phyloP scores from a whole-genome alignment of 2,797 vertebrate genomes.

The Chelonia mydas region DNA sequence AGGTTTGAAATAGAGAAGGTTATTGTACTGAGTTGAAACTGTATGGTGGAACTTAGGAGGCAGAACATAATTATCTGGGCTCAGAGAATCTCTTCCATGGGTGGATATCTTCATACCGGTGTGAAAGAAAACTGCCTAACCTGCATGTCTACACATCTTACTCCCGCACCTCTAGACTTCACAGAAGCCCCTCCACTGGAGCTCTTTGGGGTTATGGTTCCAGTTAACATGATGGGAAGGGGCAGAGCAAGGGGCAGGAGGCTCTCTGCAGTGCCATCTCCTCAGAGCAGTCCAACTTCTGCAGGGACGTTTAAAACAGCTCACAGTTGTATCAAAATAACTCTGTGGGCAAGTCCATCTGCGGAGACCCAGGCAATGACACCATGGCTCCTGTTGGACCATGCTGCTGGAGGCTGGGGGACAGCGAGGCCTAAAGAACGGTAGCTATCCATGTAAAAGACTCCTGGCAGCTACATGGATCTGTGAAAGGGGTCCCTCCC shows the following conservation, averaged over 20 bases:
- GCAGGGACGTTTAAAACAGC: background rate
- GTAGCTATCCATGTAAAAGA: background rate
- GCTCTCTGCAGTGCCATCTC: background rate
- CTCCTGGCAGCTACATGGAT: background rate
- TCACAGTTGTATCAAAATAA: background rate
- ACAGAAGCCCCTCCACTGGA: background rate
- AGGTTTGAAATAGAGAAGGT: background rate
- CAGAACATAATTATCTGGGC: background rate
- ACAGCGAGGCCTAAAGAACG: background rate
- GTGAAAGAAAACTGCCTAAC: background rate
- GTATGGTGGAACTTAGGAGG: background rate
- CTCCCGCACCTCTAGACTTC: background rate
- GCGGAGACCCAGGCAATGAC: background rate
- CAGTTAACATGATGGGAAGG: background rate
- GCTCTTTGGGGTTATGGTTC: background rate
- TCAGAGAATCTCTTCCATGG: background rate
- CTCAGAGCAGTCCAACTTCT: background rate
- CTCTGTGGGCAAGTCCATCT: background rate
- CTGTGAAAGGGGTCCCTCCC: background rate
- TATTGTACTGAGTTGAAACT: background rate
- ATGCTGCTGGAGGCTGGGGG: background rate
- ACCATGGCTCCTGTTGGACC: background rate
- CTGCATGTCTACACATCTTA: background rate
- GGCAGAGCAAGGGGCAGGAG: background rate
- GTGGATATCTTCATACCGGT: background rate